A percentile compares a stretch with the other conserved stretches of the same genome.
These are phyloP conservation scores for Lithobates pipiens DNA, from an alignment of 2,797 vertebrate species.

Conservation along the genomic window DNA sequence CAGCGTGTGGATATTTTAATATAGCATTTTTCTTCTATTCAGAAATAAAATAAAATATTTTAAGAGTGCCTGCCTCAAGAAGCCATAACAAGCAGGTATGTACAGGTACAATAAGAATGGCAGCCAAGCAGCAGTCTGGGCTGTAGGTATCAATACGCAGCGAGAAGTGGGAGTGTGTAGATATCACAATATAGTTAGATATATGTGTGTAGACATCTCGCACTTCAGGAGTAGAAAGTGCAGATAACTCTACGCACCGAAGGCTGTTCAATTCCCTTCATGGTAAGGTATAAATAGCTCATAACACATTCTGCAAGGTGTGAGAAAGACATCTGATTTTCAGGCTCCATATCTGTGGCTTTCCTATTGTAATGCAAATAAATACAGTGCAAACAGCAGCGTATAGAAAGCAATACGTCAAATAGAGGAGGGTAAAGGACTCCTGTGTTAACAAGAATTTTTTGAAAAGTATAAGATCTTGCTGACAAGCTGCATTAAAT, in stretches of 20 bases:
- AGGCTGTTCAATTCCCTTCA: constrained; percentile 51
- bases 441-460: constrained; percentile 72
- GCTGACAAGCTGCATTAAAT: constrained; percentile 83
- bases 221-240: constrained; percentile 33
- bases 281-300: constrained; percentile 57
- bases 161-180: not conserved
- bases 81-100: not conserved
- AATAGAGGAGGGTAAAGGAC: constrained; percentile 62
- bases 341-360: constrained; percentile 55
- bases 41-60: not conserved
- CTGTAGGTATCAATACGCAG: not conserved
- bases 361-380: constrained; percentile 62
- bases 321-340: constrained; percentile 60
- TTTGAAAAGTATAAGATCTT: constrained; percentile 73
- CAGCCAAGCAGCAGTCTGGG: not conserved
- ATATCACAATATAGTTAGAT: constrained; percentile 1
- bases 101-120: not conserved
- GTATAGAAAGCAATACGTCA: constrained; percentile 63
- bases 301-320: constrained; percentile 59
- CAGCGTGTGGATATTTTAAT: too few species aligned
- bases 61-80: too few species aligned
- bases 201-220: constrained; percentile 39
- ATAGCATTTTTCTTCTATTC: too few species aligned
- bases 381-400: constrained; percentile 61
- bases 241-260: constrained; percentile 33